phyloP scores from a whole-genome alignment of 2,888 invertebrate species.

The Chrysolina oricalcia region DNA sequence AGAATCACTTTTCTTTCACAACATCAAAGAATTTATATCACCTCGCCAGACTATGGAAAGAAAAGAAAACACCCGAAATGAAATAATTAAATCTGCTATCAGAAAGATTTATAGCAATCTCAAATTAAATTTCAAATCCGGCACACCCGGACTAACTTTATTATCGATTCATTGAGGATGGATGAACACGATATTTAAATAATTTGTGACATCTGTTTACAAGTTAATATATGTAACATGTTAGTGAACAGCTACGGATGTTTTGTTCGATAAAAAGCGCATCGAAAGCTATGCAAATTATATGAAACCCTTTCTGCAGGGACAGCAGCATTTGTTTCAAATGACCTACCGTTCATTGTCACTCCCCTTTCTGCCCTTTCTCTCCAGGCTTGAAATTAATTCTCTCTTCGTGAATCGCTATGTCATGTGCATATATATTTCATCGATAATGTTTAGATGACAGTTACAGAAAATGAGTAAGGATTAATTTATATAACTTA shows the following conservation, averaged over 20 bases:
- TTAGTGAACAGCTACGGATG: conserved; percentile 47
- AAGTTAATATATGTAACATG: conserved; percentile 64
- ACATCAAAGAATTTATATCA: too few relatives aligned
- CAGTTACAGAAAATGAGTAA: too few relatives aligned
- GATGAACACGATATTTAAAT: conserved; percentile 57
- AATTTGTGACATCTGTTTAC: conserved; percentile 67
- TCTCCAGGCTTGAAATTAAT: conserved; percentile 13
- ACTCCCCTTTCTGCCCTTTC: conserved; percentile 39
- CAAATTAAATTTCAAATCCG: conserved; percentile 34
- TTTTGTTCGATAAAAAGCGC: conserved; percentile 60
- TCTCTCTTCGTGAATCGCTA: conserved; percentile 7
- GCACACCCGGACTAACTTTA: conserved; percentile 29
- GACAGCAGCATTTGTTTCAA: conserved; percentile 61
- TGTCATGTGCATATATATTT: neutral
- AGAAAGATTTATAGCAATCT: conserved; percentile 24
- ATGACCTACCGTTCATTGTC: conserved; percentile 55
- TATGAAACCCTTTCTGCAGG: conserved; percentile 55
- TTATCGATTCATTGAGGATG: conserved; percentile 52
- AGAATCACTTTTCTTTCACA: neutral
- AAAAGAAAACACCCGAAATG: neutral
- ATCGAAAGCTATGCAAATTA: conserved; percentile 64
- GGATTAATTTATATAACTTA: too few relatives aligned
- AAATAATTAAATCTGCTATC: neutral
- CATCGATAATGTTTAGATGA: neutral
- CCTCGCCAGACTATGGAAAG: too few relatives aligned